Evolutionary conservation across 2,888 invertebrate genomes (phyloP).

Genomic region (Cerastoderma edule): DNA sequence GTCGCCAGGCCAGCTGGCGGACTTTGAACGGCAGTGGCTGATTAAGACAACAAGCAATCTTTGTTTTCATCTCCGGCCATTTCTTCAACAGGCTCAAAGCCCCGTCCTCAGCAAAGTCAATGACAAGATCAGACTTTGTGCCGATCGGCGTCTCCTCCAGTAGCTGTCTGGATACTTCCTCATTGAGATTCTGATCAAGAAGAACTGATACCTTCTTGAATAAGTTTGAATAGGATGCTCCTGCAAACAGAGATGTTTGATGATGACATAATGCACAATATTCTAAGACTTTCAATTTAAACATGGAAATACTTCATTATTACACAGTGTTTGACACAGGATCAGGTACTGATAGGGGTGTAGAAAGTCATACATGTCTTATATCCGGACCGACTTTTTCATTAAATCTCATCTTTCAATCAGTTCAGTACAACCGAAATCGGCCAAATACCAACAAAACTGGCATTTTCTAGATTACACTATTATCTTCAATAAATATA

Average conservation of each 20-base stretch:
- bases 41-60: constrained; percentile 80
- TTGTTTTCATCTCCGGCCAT: constrained; percentile 83
- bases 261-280: no score
- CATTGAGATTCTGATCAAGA: constrained; percentile 81
- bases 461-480: no score
- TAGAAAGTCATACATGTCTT: no score
- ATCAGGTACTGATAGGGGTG: no score
- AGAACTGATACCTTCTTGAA: constrained; percentile 77
- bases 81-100: constrained; percentile 79
- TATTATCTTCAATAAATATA: no score
- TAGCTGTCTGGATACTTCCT: constrained; percentile 80
- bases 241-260: constrained; percentile 67
- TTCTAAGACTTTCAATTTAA: no score
- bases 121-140: constrained; percentile 81
- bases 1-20: constrained; percentile 80
- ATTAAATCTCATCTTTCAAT: no score
- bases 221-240: constrained; percentile 73
- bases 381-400: no score
- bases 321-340: no score
- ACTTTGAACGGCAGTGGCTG: constrained; percentile 79
- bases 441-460: no score
- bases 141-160: constrained; percentile 80
- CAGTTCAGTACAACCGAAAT: no score
- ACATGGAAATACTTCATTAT: no score
- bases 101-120: constrained; percentile 81